Base-by-base conservation (phyloP, 2,888 invertebrate species). In the Pollenia angustigena region DNA sequence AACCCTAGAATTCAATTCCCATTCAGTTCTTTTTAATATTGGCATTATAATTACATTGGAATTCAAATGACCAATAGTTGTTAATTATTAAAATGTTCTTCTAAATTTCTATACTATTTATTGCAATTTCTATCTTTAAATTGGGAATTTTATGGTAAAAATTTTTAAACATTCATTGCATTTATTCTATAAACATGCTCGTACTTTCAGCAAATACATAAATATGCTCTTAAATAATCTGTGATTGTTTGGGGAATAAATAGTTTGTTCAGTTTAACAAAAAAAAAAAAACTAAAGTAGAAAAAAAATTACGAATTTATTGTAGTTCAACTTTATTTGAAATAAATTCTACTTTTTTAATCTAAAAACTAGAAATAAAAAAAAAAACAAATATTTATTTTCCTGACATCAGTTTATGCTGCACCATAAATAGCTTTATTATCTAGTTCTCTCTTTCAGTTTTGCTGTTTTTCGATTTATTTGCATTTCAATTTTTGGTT, bases 211-310 rank as follows among this genome's bases (percentile, higher is more conserved):
- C n/a, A 50, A 60, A 72, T 64, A 80, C 18, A 71, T 54, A 62
- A 80, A 80, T 62, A 62, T 62, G 72, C 72, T 72, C 42, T 64
- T 18, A 72, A 81, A 81, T 72, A 72, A 74, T 81, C 81, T 81
- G 56, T 56, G 81, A 81, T 81, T 72, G 81, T 64, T 81, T 48
- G 64, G 81, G 81, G 81, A 18, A 18, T 18, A 18, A 81, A 81
- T 64, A 69, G 42, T 79, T 79, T 14, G 42, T 79, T 79, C 14
- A 79, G 18, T 78, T 78, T 16, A 58, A 50, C 42, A 64, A 6
- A 50, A 32, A 50, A 12, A n/a, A n/a, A 44, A 52, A 42, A 71
- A 4, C 0, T 42, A 52, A 62, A 16, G 54, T 40, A 54, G 23
- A 62, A 64, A 58, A 60, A 80, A 16, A 7, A 68, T 18, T 44